These are phyloP conservation scores for Diploscapter pachys DNA, from an alignment of 1,140 invertebrate genomes.

Conservation along the genomic window DNA sequence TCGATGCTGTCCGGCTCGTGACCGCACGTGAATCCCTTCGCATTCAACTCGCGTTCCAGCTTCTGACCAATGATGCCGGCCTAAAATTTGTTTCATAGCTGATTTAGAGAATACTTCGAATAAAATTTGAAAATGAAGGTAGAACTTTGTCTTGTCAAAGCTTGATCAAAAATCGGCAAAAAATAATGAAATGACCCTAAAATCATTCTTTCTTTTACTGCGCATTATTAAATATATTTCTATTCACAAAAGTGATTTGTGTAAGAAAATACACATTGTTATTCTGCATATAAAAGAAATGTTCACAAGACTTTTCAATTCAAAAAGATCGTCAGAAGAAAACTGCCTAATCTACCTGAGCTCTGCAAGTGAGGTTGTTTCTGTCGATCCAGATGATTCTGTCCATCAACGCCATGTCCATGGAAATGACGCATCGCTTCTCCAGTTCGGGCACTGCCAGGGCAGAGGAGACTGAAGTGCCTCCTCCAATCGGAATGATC, in stretches of 20 bases:
- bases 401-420: conserved; percentile 92
- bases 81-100: conserved; percentile 64
- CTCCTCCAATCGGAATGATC: conserved; percentile 88
- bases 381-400: conserved; percentile 87
- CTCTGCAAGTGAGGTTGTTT: conserved; percentile 78
- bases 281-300: no score
- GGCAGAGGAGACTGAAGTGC: conserved; percentile 88
- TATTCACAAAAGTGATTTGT: no score
- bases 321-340: conserved; percentile 3
- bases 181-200: no score
- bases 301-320: background rate
- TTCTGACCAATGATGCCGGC: conserved; percentile 91
- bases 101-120: background rate
- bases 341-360: conserved; percentile 38
- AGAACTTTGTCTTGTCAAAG: no score
- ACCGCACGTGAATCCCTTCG: conserved; percentile 63
- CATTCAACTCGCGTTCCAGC: conserved; percentile 51
- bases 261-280: no score
- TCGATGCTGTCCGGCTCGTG: conserved; percentile 98
- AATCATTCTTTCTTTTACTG: no score
- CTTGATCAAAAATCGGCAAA: no score
- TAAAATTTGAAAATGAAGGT: no score
- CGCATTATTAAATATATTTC: no score
- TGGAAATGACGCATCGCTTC: conserved; percentile 75
- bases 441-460: conserved; percentile 80